A percentile compares a stretch with the other conserved stretches of the same genome.
Conservation (phyloP, 2,113 vertebrate species). For the Gobius niger region DNA sequence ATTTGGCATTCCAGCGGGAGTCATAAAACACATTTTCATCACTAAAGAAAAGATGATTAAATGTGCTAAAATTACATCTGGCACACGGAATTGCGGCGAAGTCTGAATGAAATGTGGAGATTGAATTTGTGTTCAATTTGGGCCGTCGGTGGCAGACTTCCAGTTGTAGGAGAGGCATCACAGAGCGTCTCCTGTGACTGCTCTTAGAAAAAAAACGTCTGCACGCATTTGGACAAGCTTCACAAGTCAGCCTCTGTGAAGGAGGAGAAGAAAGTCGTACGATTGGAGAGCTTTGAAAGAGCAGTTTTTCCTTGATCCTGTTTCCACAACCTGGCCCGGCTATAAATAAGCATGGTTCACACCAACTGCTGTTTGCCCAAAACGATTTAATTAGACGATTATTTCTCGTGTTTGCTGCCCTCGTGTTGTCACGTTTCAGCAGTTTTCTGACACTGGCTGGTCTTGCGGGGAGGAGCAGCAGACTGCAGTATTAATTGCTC, state of each 20-base stretch:
- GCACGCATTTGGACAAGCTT: slow-evolving; percentile 7
- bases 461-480: slow-evolving; percentile 30
- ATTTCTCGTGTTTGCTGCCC: slow-evolving; percentile 38
- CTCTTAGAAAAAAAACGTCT: slow-evolving; percentile 7
- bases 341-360: slow-evolving; percentile 42
- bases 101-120: slow-evolving; percentile 17
- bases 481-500: slow-evolving; percentile 50
- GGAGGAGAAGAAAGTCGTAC: slow-evolving; percentile 19
- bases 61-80: slow-evolving; percentile 14
- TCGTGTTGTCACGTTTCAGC: not conserved
- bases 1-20: not conserved
- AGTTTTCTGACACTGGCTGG: slow-evolving; percentile 32
- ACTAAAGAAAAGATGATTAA: slow-evolving; percentile 3
- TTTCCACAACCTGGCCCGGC: slow-evolving; percentile 32
- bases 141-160: slow-evolving; percentile 13
- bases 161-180: slow-evolving; percentile 28
- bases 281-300: slow-evolving; percentile 42
- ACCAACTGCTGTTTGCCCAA: slow-evolving; percentile 23
- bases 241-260: slow-evolving; percentile 24
- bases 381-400: slow-evolving; percentile 49
- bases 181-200: slow-evolving; percentile 23
- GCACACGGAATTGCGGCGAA: slow-evolving; percentile 14
- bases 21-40: slow-evolving; percentile 1
- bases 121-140: slow-evolving; percentile 46
- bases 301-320: slow-evolving; percentile 30